A percentile compares a stretch with the other conserved stretches of the same genome.
These are phyloP conservation scores for Herminia tarsipennalis DNA, from an alignment of 2,888 invertebrate genomes.

Conservation along the genomic window DNA sequence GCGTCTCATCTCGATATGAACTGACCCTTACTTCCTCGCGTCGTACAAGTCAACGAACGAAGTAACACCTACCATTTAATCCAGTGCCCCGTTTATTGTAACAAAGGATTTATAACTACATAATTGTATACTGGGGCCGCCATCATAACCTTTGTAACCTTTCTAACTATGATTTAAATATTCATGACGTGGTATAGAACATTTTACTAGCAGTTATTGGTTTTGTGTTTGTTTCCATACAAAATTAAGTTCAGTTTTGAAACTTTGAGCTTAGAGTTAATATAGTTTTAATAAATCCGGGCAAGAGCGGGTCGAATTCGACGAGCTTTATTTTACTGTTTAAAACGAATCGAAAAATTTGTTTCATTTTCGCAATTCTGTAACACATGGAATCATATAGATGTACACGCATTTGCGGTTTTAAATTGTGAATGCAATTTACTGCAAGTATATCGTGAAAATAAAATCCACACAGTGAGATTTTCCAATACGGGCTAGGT, in stretches of 20 bases:
- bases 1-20: not conserved
- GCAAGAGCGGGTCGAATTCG: too few relatives aligned
- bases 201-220: constrained; percentile 19
- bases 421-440: too few relatives aligned
- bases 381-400: too few relatives aligned
- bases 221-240: constrained; percentile 16
- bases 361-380: too few relatives aligned
- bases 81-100: constrained; percentile 18
- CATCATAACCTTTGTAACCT: constrained; percentile 20
- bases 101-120: constrained; percentile 35
- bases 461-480: too few relatives aligned
- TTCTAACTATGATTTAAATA: constrained; percentile 31
- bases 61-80: constrained; percentile 13
- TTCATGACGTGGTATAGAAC: constrained; percentile 25
- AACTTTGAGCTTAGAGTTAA: too few relatives aligned
- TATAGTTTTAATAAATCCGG: too few relatives aligned
- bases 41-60: not conserved
- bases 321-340: too few relatives aligned
- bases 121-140: constrained; percentile 29
- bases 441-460: too few relatives aligned
- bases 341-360: too few relatives aligned
- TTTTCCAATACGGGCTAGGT: too few relatives aligned
- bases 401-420: too few relatives aligned
- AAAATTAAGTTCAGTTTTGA: not conserved
- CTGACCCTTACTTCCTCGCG: not conserved